A percentile compares a stretch with the other conserved stretches of the same genome.
Evolutionary conservation across 2,113 vertebrate genomes (phyloP).

Genomic region (western clawed frog (Xenopus tropicalis)): UCB_Xtro_10.0 CM004450.2:22588001-22588500

Average conservation of each 20-base stretch:
- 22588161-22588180: slow-evolving; percentile 92
- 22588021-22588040: slow-evolving; percentile 88
- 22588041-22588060: slow-evolving; percentile 78
- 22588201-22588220: slow-evolving; percentile 81
- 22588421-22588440: too few species aligned
- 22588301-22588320: too few species aligned
- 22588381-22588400: too few species aligned
- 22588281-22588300: too few species aligned
- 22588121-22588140: slow-evolving; percentile 77
- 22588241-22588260: too few species aligned
- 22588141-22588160: slow-evolving; percentile 92
- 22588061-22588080: slow-evolving; percentile 80
- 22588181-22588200: slow-evolving; percentile 91
- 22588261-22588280: background rate
- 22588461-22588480: too few species aligned
- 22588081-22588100: slow-evolving; percentile 80
- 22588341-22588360: too few species aligned
- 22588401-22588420: too few species aligned
- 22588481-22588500: too few species aligned
- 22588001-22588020: slow-evolving; percentile 86
- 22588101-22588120: slow-evolving; percentile 84
- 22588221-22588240: slow-evolving; percentile 80
- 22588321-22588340: too few species aligned
- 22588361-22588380: too few species aligned
- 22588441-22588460: too few species aligned